Base-by-base conservation (phyloP, 2,797 vertebrate genomes). In the Xenops minutus region DNA sequence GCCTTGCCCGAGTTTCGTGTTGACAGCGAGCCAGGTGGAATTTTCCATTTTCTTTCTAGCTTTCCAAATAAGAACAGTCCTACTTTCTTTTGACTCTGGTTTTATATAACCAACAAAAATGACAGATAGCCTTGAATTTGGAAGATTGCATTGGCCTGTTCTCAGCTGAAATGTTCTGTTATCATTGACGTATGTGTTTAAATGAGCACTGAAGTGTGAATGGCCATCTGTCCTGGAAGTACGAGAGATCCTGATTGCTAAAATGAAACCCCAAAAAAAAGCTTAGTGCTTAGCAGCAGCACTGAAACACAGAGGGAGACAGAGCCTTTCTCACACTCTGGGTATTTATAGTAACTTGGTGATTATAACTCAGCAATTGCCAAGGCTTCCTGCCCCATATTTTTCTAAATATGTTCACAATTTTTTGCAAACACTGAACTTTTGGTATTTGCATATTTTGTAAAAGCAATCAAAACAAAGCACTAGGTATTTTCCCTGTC, bases 151-250 rank as follows among this genome's bases (percentile, higher is more conserved):
- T 91, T 97, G 92, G 96, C 86, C 92, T 87, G 88, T 44, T 97
- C 95, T 91, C 92, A 97, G 97, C 96, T 96, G 96, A 97, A 98
- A 93, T 93, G 96, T 97, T 92, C 96, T 97, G 97, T 97, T 97
- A 96, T 95, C 69, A 32, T 90, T 97, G 97, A 98, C 95, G 88
- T 97, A 97, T 97, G 97, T 95, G 96, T 96, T 90, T 94, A 88
- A 97, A 94, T 73, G 97, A 96, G 95, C 97, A 92, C 95, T 83
- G 89, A 76, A 94, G 93, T 95, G 97, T 96, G 91, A 97, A 85
- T 84, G 97, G 96, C 98, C 98, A 98, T 98, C 98, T 98, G 98
- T 97, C 97, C 88, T 67, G 96, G 94, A 97, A 96, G 81, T 88
- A 87, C 24, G 30, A 94, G 90, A 96, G 90, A 92, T 90, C 69